Conservation (phyloP, 2,113 vertebrate species). For the Corvus cornix region DNA sequence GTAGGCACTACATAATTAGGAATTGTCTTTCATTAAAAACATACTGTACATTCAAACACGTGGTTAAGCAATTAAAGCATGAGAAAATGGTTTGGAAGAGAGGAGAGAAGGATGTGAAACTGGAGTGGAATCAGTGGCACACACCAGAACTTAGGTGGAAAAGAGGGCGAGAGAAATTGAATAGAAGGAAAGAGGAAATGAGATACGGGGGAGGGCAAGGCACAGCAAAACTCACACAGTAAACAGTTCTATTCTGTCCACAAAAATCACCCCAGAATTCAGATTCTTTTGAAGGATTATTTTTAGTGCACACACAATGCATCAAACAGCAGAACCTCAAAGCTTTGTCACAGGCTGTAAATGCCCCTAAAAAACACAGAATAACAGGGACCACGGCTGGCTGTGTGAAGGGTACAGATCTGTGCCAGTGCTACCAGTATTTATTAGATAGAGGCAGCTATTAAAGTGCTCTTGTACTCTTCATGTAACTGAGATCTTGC, state of each 20-base stretch:
- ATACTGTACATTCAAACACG: not conserved
- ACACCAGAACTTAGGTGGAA: not conserved
- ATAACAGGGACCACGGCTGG: not conserved
- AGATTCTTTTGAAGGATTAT: not conserved
- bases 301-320: not conserved
- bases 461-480: not conserved
- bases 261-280: not conserved
- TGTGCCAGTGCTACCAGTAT: not conserved
- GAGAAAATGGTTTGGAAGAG: not conserved
- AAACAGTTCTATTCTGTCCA: not conserved
- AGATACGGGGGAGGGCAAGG: not conserved
- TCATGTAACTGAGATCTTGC: not conserved
- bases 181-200: conserved; percentile 20
- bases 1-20: not conserved
- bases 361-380: not conserved
- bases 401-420: not conserved
- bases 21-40: not conserved
- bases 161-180: not conserved
- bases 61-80: not conserved
- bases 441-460: not conserved
- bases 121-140: not conserved
- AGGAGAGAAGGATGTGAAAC: not conserved
- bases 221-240: not conserved
- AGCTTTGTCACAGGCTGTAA: not conserved
- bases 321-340: not conserved